phyloP scores from a whole-genome alignment of 2,888 invertebrate genomes.

The Aphidoletes aphidimyza region DNA sequence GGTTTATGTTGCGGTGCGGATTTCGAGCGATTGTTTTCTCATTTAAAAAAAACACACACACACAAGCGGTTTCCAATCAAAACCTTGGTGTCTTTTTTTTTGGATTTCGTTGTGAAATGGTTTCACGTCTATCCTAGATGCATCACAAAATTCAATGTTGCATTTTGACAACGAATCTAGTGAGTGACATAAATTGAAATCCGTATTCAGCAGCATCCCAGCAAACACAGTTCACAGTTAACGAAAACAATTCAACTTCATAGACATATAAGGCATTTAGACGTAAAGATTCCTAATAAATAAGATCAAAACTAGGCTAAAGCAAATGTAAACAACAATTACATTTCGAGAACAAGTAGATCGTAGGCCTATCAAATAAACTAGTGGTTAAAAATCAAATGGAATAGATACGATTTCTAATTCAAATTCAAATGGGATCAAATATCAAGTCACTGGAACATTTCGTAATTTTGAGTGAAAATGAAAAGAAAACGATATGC shows the following conservation, averaged over 20 bases:
- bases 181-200: background rate
- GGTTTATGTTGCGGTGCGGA: background rate
- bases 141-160: background rate
- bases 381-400: background rate
- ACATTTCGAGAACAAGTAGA: conserved; percentile 34
- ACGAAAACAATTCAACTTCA: conserved; percentile 59
- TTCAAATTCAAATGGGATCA: background rate
- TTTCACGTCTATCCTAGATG: too few relatives aligned
- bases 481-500: too few relatives aligned
- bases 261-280: background rate
- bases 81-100: too few relatives aligned
- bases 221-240: conserved; percentile 61
- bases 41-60: too few relatives aligned
- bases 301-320: conserved; percentile 1
- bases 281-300: background rate
- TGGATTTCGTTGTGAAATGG: background rate
- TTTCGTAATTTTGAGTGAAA: too few relatives aligned
- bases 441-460: background rate
- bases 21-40: background rate
- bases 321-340: background rate
- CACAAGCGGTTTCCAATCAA: background rate
- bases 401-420: conserved; percentile 21
- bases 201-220: background rate
- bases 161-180: background rate
- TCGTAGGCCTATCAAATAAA: conserved; percentile 41